Evolutionary conservation across 2,888 invertebrate genomes (phyloP).

Genomic region (Sinotaia quadrata): DNA sequence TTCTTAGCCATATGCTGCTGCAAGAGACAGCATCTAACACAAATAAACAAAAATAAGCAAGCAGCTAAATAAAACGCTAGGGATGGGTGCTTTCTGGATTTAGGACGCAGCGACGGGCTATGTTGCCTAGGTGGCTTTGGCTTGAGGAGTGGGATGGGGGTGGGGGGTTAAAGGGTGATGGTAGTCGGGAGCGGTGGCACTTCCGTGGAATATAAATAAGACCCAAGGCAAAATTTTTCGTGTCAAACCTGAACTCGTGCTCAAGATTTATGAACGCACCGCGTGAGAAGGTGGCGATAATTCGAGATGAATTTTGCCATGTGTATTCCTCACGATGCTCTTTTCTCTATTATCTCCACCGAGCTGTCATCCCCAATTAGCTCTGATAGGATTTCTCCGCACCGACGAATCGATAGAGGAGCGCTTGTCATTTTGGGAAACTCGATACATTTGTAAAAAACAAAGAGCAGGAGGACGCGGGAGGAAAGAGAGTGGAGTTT

Average conservation of each 20-base stretch:
- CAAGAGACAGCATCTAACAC: no score
- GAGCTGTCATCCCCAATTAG: conserved; percentile 39
- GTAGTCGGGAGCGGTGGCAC: conserved; percentile 7
- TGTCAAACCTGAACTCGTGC: conserved; percentile 32
- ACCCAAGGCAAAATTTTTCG: conserved; percentile 34
- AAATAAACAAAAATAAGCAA: no score
- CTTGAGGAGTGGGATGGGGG: no score
- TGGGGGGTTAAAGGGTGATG: no score
- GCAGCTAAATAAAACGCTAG: no score
- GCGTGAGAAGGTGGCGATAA: conserved; percentile 36
- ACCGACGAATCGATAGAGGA: conserved; percentile 10
- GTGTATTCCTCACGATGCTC: conserved; percentile 35
- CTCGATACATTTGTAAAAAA: conserved; percentile 31
- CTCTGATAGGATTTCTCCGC: conserved; percentile 34
- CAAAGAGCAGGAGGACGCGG: conserved; percentile 30
- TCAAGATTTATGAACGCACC: conserved; percentile 31
- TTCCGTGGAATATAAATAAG: conserved; percentile 43
- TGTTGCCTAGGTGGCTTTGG: no score
- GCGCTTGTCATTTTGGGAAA: conserved; percentile 26
- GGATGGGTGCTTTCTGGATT: no score
- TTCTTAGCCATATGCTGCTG: conserved; percentile 18
- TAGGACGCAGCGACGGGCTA: no score
- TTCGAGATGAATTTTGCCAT: conserved; percentile 36
- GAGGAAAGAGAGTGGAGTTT: no score
- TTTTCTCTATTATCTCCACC: conserved; percentile 30